Evolutionary conservation across 2,113 vertebrate species (phyloP).

Genomic region (Benitochromis conjunctus): DNA sequence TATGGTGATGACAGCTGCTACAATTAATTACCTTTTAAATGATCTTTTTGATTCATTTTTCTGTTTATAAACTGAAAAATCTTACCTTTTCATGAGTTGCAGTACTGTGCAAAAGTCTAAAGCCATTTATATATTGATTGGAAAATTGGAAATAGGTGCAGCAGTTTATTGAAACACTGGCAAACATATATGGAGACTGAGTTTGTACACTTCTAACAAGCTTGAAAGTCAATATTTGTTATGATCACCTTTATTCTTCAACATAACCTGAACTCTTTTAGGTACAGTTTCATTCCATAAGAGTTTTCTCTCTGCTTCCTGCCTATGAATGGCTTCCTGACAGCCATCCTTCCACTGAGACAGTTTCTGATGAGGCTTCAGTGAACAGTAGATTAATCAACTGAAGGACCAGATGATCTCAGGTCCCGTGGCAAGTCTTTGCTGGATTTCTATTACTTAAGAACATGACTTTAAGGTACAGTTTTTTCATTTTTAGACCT

Average conservation of each 20-base stretch:
- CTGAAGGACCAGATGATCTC: not conserved
- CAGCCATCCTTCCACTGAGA: not conserved
- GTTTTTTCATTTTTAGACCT: not conserved
- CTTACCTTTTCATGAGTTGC: not conserved
- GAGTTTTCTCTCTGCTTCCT: not conserved
- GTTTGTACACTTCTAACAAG: not conserved
- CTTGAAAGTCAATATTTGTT: not conserved
- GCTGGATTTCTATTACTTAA: not conserved
- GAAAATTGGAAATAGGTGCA: not conserved
- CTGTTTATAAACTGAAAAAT: not conserved
- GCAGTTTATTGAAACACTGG: not conserved
- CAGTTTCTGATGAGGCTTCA: not conserved
- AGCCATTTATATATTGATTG: not conserved
- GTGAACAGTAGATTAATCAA: not conserved
- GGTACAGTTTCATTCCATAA: not conserved
- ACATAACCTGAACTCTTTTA: not conserved
- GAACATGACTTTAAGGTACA: not conserved
- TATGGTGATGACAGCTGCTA: not conserved
- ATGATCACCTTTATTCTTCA: not conserved
- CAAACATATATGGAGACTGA: not conserved
- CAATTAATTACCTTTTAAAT: not conserved
- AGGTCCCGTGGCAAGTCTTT: not conserved
- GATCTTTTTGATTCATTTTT: not conserved
- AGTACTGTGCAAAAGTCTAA: not conserved
- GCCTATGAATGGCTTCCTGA: not conserved